Evolutionary conservation across 2,797 vertebrate genomes (phyloP).

Genomic region (Champsocephalus esox): DNA sequence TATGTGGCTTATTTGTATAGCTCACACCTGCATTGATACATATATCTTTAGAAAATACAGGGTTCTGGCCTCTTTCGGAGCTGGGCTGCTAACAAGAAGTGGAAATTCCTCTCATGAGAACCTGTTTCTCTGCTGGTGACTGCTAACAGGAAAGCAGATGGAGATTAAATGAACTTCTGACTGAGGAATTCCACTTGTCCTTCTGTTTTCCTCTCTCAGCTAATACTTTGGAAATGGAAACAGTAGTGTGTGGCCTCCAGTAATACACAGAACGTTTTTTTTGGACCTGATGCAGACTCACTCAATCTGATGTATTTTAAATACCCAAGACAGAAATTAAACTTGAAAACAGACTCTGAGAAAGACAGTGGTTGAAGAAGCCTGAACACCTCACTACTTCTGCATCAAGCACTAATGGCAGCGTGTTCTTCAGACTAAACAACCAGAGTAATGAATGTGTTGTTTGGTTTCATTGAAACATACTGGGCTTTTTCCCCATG

Average conservation of each 20-base stretch:
- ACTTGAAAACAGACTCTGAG: constrained; percentile 2
- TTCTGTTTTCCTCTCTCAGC: constrained; percentile 1
- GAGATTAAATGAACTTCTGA: constrained; percentile 15
- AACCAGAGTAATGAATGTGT: constrained; percentile 38
- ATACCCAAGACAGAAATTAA: too few relatives aligned
- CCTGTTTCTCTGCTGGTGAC: constrained; percentile 3
- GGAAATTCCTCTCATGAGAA: constrained; percentile 4
- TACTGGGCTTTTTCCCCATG: constrained; percentile 8
- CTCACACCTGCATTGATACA: background rate
- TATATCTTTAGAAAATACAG: background rate
- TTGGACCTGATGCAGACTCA: background rate
- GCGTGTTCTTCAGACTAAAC: constrained; percentile 59
- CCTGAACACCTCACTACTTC: constrained; percentile 16
- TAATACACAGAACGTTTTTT: background rate
- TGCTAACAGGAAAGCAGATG: constrained; percentile 25
- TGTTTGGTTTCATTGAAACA: constrained; percentile 38
- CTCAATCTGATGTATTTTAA: too few relatives aligned
- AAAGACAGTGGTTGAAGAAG: background rate
- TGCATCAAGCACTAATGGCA: constrained; percentile 23
- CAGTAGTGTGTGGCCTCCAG: background rate
- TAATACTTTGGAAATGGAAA: background rate
- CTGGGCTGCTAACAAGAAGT: background rate
- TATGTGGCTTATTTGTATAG: constrained; percentile 5
- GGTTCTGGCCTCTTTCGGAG: constrained; percentile 1
- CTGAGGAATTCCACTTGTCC: background rate